Base-by-base conservation (phyloP, 1,140 invertebrate species). In the Panonychus citri region DNA sequence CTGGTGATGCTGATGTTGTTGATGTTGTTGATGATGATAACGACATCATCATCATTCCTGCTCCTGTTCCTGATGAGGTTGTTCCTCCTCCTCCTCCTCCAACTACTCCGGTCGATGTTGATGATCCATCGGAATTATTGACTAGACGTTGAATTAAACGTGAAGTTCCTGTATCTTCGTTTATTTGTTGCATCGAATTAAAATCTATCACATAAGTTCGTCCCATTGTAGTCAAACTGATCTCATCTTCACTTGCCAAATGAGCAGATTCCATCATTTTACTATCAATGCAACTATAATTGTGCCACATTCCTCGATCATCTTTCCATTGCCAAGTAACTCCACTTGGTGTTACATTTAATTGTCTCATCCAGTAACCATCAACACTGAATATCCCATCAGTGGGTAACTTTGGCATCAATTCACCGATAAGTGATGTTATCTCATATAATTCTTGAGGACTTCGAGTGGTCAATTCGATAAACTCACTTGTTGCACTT, bases 361-460 rank as follows among this genome's bases (percentile, higher is more conserved):
- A 57, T 64, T 78, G 81, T 66, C 80, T 78, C 70, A 84, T 81
- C 54, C 94, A 74, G 64, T 90, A 76, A 48, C 77, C 74, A 73
- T 96, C 88, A 58, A 95, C 86, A 54, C 81, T 76, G 73, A 96
- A 97, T 62, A 96, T 83, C 13, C 89, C 90, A 70, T 94, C 86
- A 8, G 79, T 79, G 1, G 91, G 91, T 61, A 97, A 73, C 19
- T 82, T 78, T 21, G 91, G 91, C 83, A 97, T 88, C 53, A 97
- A 70, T 72, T 96, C 90, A 3, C 86, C 88, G 64, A 95, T 94
- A 7, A 96, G 73, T 63, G 85, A 86, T 1, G 90, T 93, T 56
- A 97, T 89, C 73, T 95, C 91, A 68, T 91, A 91, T 60, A 94
- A 74, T 70, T 97, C 91, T 69, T 93, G 86, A 2, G 90, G 89